Evolutionary conservation across 2,113 vertebrate genomes (phyloP).

Genomic region (Steatornis caripensis): DNA sequence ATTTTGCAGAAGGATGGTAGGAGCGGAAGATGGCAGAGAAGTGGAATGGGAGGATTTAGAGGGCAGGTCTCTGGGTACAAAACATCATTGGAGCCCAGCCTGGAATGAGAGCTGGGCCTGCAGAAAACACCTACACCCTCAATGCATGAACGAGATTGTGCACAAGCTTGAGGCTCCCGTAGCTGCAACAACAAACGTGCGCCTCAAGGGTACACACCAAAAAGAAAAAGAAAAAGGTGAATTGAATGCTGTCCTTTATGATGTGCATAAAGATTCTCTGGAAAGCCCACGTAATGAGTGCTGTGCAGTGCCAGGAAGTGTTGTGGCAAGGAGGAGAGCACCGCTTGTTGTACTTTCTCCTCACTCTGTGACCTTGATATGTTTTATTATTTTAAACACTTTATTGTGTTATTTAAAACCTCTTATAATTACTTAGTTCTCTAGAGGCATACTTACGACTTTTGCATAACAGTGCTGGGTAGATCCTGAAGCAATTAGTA

Average conservation of each 20-base stretch:
- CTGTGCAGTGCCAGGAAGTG: not conserved
- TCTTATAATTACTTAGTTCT: not conserved
- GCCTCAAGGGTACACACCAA: not conserved
- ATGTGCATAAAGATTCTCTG: not conserved
- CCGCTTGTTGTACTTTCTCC: not conserved
- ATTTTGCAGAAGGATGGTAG: not conserved
- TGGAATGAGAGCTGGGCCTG: not conserved
- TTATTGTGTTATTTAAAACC: not conserved
- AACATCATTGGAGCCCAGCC: not conserved
- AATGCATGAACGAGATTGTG: fast-evolving
- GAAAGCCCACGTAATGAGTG: not conserved
- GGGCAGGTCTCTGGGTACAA: not conserved
- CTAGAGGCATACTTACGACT: not conserved
- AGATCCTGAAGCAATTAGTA: not conserved
- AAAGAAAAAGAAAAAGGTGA: not conserved
- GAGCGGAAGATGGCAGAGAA: not conserved
- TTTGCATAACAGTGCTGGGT: not conserved
- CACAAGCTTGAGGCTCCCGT: not conserved
- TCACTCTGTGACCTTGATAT: not conserved
- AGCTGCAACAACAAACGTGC: not conserved
- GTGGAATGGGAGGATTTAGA: not conserved
- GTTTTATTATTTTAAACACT: conserved; percentile 18
- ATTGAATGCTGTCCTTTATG: not conserved
- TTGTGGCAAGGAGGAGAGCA: not conserved
- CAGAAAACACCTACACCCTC: not conserved